A percentile compares a stretch with the other conserved stretches of the same genome.
These are phyloP conservation scores for Liasis olivaceus DNA, from an alignment of 2,797 vertebrate genomes.

Conservation along the genomic window DNA sequence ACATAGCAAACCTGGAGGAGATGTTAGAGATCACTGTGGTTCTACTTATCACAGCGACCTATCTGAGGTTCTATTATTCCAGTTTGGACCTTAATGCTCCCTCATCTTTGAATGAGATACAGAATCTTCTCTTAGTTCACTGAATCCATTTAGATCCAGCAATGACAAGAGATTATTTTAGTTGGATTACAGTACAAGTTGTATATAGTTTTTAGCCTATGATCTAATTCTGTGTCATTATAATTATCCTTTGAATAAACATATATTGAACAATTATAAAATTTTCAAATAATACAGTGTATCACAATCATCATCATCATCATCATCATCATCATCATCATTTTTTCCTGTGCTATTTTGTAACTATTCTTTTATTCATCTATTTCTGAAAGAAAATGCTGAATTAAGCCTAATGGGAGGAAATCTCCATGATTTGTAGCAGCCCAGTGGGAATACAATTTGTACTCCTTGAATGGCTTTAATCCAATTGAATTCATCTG, in stretches of 20 bases:
- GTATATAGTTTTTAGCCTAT: not conserved
- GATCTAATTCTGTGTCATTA: not conserved
- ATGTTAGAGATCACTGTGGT: not conserved
- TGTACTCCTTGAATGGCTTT: conserved; percentile 62
- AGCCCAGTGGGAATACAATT: conserved; percentile 61
- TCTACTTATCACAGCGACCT: not conserved
- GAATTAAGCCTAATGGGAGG: conserved; percentile 37
- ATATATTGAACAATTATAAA: not conserved
- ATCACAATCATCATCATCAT: not conserved
- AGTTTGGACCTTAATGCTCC: not conserved
- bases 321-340: not conserved
- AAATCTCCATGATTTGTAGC: conserved; percentile 63
- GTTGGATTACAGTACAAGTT: not conserved
- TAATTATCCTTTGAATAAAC: not conserved
- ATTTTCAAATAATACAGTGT: not conserved
- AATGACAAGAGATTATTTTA: not conserved
- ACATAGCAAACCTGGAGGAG: not conserved
- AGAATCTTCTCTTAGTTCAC: not conserved
- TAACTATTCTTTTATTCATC: not conserved
- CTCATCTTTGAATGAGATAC: not conserved
- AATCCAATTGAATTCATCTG: conserved; percentile 71
- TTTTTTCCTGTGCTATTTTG: not conserved
- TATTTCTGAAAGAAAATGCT: conserved; percentile 24
- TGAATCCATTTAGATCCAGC: not conserved
- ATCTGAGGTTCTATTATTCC: not conserved